These are phyloP conservation scores for Papilio glaucus DNA, from an alignment of 1,140 invertebrate species.

Conservation along the genomic window DNA sequence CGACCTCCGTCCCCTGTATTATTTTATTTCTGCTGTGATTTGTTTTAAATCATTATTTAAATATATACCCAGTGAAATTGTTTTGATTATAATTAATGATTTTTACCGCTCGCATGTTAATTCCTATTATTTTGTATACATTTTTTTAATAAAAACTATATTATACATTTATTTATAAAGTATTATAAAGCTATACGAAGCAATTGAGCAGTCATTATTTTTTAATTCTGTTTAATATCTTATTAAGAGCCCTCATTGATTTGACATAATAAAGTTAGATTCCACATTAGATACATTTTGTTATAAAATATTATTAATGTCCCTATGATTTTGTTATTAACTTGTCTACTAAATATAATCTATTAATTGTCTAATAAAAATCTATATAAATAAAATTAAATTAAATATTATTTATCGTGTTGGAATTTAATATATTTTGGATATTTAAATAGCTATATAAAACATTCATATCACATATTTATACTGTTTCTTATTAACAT, in stretches of 20 bases:
- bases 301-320: background rate
- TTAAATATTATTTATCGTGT: background rate
- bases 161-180: background rate
- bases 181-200: background rate
- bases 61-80: background rate
- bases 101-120: background rate
- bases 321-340: background rate
- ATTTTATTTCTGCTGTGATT: slow-evolving; percentile 1
- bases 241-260: background rate
- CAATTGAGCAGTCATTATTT: background rate
- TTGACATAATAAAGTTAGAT: background rate
- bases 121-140: background rate
- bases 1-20: slow-evolving; percentile 19
- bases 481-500: background rate
- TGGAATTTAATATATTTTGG: background rate
- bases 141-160: background rate
- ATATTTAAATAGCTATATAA: background rate
- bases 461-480: background rate
- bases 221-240: background rate
- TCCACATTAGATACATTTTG: background rate
- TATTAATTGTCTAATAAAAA: background rate
- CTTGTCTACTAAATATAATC: background rate
- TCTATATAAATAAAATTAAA: background rate
- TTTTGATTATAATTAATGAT: background rate
- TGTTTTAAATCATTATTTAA: background rate